Evolutionary conservation across 2,888 invertebrate species (phyloP), one percentile per base, ranked within the genome.

Genomic region (Disparrhopalites patrizii): DNA sequence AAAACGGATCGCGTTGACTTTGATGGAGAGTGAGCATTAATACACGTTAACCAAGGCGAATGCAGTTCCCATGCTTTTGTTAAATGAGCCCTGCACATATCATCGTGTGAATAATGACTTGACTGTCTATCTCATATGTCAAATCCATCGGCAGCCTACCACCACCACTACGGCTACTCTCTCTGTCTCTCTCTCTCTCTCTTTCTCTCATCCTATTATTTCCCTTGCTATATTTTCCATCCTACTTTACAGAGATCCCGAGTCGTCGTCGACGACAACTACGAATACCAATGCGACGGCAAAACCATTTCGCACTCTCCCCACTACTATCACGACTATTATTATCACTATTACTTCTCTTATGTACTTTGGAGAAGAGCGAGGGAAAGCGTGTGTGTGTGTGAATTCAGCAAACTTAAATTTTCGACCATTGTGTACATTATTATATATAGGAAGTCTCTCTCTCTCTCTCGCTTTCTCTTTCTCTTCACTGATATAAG

Each of bases 11-110:
- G 65, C 57, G 60, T 57, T 71, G 73, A 73, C 73, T 72, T 72
- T 72, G 73, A 73, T 72, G 65, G 70, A 73, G 68, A 56, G 65
- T 61, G 61, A 68, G 69, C 73, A 73, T 73, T 73, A 73, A 73
- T 73, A 70, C 70, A 73, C 72, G 73, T 73, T 73, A 73, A 70
- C 51, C 65, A 69, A 71, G 71, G 70, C 71, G 70, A 70, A 70
- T 71, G 68, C 71, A 70, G 68, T 70, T 70, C 70, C 68, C 72
- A 72, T 72, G 70, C 72, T 72, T 72, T 72, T 72, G 72, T 70
- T 72, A 70, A 73, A 73, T 73, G 71, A 73, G 73, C 73, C 71
- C 71, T 71, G 62, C 71, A 73, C 71, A 73, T 71, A 71, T 71
- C 72, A 73, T 72, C 72, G 65, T 67, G 67, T 70, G 70, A 72